Evolutionary conservation across 2,888 invertebrate genomes (phyloP), one percentile per base, ranked within the genome.

Genomic region (Hofmannophila pseudospretella): DNA sequence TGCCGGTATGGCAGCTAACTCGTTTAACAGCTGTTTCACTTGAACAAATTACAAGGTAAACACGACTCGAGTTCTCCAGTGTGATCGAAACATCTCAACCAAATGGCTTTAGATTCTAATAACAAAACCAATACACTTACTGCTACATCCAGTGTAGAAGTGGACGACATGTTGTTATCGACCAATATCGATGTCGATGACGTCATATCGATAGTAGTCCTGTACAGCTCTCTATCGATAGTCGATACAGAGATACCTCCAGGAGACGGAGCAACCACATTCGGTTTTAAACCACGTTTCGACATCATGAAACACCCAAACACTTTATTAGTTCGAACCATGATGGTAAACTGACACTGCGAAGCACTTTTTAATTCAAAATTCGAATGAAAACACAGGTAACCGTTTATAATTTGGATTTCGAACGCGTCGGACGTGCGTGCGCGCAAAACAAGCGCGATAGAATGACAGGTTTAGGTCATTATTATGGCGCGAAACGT

Each of bases 391-490:
- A 43, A 45, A 50, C 44, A 43, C 20, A 37, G 34, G 36, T 42
- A 43, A 36, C 33, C 32, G 27, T 20, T 38, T 38, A 33, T 32
- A 36, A 32, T 44, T 32, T 30, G 41, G 32, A 39, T 49, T 39
- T 41, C 39, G 40, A 41, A 45, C 36, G 38, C 39, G 28, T 23
- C 16, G 37, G 37, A 48, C 82, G 80, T 81, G 81, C 80, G 80
- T 65, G 41, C 63, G 60, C 64, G 69, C 61, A 65, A 46, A 50
- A 56, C 51, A 53, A 52, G 56, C 68, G 63, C 66, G 59, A 49
- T 48, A 62, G 75, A 79, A 74, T 79, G 79, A 78, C 77, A 76
- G 67, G 71, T 71, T 70, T 68, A 54, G 68, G 71, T 69, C 66
- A 72, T 69, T 56, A 56, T 51, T 63, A 61, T 58, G 66, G 57